Percentiles rank a stretch among this genome's conserved stretches.
phyloP scores from a whole-genome alignment of 2,888 invertebrate genomes.

The Parnassius smintheus region DNA sequence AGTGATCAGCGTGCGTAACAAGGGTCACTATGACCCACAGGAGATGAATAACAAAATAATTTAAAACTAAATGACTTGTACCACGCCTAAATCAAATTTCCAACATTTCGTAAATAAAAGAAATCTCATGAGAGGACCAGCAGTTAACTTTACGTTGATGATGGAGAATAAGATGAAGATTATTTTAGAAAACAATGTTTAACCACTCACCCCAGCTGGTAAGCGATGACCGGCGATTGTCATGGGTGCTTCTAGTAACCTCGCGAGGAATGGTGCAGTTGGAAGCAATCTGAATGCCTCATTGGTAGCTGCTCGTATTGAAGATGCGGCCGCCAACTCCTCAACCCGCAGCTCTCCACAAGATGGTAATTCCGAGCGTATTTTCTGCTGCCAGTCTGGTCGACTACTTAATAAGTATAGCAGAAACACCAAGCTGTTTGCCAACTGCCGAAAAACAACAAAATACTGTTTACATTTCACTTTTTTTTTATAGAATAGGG shows the following conservation, averaged over 20 bases:
- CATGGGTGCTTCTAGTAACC: constrained; percentile 87
- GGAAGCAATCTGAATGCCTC: constrained; percentile 89
- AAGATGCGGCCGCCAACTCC: constrained; percentile 84
- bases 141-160: too few species aligned
- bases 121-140: too few species aligned
- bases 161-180: too few species aligned
- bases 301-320: constrained; percentile 88
- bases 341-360: constrained; percentile 80
- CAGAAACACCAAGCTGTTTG: constrained; percentile 90
- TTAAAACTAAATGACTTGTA: too few species aligned
- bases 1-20: too few species aligned
- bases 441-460: constrained; percentile 75
- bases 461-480: too few species aligned
- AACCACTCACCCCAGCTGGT: constrained; percentile 84
- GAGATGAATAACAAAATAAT: too few species aligned
- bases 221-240: constrained; percentile 85
- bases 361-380: constrained; percentile 84
- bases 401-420: constrained; percentile 87
- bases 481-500: too few species aligned
- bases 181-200: too few species aligned
- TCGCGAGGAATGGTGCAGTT: constrained; percentile 89
- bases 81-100: too few species aligned
- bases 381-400: constrained; percentile 83
- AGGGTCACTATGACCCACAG: too few species aligned
- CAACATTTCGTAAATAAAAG: too few species aligned